These are phyloP conservation scores for Stenichneumon culpator DNA, from an alignment of 2,888 invertebrate species.

Conservation along the genomic window DNA sequence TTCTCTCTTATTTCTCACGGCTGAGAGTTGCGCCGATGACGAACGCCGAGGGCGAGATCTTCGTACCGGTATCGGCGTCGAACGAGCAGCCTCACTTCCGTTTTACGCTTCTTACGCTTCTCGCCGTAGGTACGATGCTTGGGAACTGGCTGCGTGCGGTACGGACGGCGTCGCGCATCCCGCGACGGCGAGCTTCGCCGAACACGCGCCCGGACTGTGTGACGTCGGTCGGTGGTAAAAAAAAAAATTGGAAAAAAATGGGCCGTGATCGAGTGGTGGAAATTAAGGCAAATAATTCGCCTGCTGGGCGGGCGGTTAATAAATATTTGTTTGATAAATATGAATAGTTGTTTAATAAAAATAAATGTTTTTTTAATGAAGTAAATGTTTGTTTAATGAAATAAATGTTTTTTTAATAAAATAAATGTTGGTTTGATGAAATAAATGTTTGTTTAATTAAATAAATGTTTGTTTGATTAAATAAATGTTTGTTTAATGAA, in stretches of 20 bases:
- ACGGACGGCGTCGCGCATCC: not conserved
- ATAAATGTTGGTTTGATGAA: too few species aligned
- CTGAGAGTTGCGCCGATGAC: constrained; percentile 50
- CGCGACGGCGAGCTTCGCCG: not conserved
- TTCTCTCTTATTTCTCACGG: constrained; percentile 67
- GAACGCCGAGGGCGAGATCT: constrained; percentile 51
- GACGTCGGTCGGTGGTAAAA: not conserved
- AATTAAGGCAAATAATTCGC: too few species aligned
- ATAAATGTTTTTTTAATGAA: too few species aligned
- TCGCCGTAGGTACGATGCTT: constrained; percentile 28
- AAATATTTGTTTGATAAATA: too few species aligned
- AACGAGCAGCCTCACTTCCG: constrained; percentile 71
- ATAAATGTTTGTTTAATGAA: too few species aligned
- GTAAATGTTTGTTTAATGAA: too few species aligned
- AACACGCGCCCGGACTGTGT: not conserved
- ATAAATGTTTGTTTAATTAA: too few species aligned
- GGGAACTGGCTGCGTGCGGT: not conserved
- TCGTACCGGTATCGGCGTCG: constrained; percentile 53
- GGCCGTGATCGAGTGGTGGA: too few species aligned
- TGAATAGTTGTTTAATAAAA: too few species aligned
- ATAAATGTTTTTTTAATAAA: too few species aligned
- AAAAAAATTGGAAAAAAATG: not conserved
- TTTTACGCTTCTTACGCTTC: constrained; percentile 68
- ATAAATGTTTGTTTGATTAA: too few species aligned
- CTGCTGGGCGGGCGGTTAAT: too few species aligned